Base-by-base conservation (phyloP, 2,888 invertebrate species). In the Mesoligia furuncula region DNA sequence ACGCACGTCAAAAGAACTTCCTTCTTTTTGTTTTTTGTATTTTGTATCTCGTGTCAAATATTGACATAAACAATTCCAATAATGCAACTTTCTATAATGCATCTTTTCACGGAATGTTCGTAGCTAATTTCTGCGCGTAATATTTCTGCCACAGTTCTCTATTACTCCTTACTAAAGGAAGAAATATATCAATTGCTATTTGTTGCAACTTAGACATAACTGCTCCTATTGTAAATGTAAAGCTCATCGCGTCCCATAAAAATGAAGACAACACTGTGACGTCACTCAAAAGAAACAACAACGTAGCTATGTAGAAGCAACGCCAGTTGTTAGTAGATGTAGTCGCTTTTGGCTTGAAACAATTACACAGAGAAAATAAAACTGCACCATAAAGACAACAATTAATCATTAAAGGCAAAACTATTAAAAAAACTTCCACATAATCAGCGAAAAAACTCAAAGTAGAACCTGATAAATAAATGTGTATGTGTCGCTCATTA, bases 191-290 rank as follows among this genome's bases (percentile, higher is more conserved):
- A 31, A 81, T 81, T 20, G 73, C 64, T 54, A 81, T 59, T n/a
- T 81, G 81, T 54, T 81, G 81, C 59, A 81, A 45, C 36, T 81
- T 81, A 15, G 81, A 84, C 84, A 81, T 54, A 15, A 81, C 79
- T 39, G 81, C 81, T 61, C 84, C n/a, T 68, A 81, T 0, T 15
- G 68, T 0, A 51, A 81, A 81, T n/a, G 84, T 3, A 54, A 81
- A 1, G 24, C 68, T 73, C 84, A 81, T 79, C 0, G 4, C 0
- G n/a, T 81, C 62, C 81, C 81, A 81, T 2, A 81, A 54, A 0
- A 81, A 79, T 15, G 81, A 81, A 17, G 81, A 81, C 11, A 81
- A 65, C 15, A 81, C 81, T 15, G 73, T 27, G 1, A 81, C 73
- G 7, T 81, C 81, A 68, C 81, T 84, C 31, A 81, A 54, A 15